phyloP scores from a whole-genome alignment of 2,888 invertebrate genomes.

The Athalia circularis region DNA sequence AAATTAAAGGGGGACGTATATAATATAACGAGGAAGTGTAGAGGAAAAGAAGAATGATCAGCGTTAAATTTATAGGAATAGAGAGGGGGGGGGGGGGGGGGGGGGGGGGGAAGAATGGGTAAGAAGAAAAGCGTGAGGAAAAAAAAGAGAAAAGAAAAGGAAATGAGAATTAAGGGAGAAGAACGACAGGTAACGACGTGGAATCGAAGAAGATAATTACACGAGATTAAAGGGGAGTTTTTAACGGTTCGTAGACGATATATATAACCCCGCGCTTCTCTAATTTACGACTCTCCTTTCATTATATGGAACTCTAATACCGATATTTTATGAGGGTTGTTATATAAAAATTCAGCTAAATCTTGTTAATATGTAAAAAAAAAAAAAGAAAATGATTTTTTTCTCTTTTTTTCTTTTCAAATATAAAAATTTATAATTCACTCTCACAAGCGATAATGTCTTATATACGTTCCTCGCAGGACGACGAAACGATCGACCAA shows the following conservation, averaged over 20 bases:
- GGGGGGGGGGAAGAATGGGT: no score
- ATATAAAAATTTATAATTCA: no score
- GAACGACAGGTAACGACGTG: constrained; percentile 27
- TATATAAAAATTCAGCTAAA: background rate
- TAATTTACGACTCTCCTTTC: constrained; percentile 40
- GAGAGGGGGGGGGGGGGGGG: no score
- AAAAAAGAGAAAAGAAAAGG: background rate
- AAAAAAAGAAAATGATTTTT: background rate
- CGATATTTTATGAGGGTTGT: constrained; percentile 28
- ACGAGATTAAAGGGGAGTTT: constrained; percentile 30
- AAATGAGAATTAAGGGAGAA: constrained; percentile 4
- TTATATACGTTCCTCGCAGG: no score
- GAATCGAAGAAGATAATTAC: constrained; percentile 42
- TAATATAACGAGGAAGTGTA: no score
- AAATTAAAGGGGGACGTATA: no score
- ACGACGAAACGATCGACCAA: no score
- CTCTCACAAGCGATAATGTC: no score
- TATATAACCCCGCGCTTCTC: constrained; percentile 35
- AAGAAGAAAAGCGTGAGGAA: background rate
- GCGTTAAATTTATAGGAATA: no score
- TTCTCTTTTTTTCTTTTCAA: no score
- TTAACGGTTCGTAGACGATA: background rate
- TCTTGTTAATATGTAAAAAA: background rate
- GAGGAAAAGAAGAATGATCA: no score
- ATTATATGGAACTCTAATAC: constrained; percentile 17